Evolutionary conservation across 1,140 invertebrate genomes (phyloP), one percentile per base, ranked within the genome.

Genomic region (Uloborus diversus): DNA sequence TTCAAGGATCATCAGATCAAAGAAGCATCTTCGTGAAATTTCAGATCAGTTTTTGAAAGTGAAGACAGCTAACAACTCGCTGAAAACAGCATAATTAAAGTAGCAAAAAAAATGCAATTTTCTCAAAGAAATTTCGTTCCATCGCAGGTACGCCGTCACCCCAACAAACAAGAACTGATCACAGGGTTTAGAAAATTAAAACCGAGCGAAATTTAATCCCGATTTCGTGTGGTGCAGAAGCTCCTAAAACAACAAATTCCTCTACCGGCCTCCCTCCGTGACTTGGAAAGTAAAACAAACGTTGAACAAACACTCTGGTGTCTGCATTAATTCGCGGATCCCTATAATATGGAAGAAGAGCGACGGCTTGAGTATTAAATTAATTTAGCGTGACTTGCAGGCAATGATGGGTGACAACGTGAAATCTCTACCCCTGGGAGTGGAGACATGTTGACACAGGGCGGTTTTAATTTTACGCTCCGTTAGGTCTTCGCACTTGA

Each of bases 401-500:
- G 56, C 59, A 64, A 75, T 75, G 71, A 75, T 25, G 59, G 70
- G 56, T 49, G 20, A 20, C 13, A 61, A 61, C 11, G 57, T 23
- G 35, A 75, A 75, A 75, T 75, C 71, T 51, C 57, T 27, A 75
- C 57, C 71, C 33, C 27, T 30, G n/a, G 4, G 37, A n/a, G 20
- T 47, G 33, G 53, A n/a, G n/a, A 75, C 61, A 75, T 75, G 71
- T 75, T 75, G 71, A 75, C 71, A 75, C 42, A 75, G 71, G 71
- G 59, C 53, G 71, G 71, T 75, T 75, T 75, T 75, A 75, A 75
- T 75, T 75, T 75, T 75, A 59, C 71, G 61, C 57, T 33, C 57
- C 71, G 71, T 75, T 75, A 75, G 71, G 71, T 75, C 64, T 75
- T 75, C 71, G 62, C 71, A 75, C 71, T 75, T 51, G 57, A 64